phyloP scores from a whole-genome alignment of 30 jellyfish, hydroid and myxozoan species.

The Sanderia malayensis region DNA sequence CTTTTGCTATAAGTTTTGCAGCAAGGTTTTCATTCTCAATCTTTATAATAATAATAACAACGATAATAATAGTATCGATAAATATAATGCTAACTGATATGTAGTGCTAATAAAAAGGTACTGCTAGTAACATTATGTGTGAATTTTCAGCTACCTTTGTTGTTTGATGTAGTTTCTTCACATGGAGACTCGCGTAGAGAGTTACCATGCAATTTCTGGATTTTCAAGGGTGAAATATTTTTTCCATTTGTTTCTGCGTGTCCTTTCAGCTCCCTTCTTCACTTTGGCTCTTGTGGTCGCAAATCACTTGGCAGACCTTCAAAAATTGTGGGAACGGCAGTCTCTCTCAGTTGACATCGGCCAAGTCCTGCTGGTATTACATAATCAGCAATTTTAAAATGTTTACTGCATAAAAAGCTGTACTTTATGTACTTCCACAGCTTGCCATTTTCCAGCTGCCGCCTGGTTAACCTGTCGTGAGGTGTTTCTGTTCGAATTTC shows the following conservation, averaged over 20 bases:
- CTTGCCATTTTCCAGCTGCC: slow-evolving; percentile 37
- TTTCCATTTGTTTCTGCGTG: not conserved
- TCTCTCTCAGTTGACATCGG: slow-evolving; percentile 19
- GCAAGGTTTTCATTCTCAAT: not conserved
- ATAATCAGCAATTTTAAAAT: slow-evolving; percentile 19
- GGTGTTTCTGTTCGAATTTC: no score
- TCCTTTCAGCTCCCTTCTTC: slow-evolving; percentile 19
- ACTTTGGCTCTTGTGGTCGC: slow-evolving; percentile 10
- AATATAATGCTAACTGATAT: no score
- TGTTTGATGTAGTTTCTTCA: no score
- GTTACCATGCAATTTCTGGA: slow-evolving; percentile 15
- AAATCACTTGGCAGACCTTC: slow-evolving; percentile 3
- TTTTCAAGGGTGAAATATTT: slow-evolving; percentile 16
- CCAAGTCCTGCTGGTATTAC: slow-evolving; percentile 16
- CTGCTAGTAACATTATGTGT: not conserved
- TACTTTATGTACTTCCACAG: slow-evolving; percentile 15
- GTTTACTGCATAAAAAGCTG: slow-evolving; percentile 38
- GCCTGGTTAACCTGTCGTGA: no score
- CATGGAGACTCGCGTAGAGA: slow-evolving; percentile 42
- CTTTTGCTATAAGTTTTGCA: not conserved
- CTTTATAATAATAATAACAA: not conserved
- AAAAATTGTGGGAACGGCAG: slow-evolving; percentile 28
- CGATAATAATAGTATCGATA: no score
- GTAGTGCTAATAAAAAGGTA: no score
- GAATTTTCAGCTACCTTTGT: not conserved